Percentiles rank a stretch among this genome's conserved stretches.
phyloP scores from a whole-genome alignment of 2,888 invertebrate species.

The Conus canariensis region DNA sequence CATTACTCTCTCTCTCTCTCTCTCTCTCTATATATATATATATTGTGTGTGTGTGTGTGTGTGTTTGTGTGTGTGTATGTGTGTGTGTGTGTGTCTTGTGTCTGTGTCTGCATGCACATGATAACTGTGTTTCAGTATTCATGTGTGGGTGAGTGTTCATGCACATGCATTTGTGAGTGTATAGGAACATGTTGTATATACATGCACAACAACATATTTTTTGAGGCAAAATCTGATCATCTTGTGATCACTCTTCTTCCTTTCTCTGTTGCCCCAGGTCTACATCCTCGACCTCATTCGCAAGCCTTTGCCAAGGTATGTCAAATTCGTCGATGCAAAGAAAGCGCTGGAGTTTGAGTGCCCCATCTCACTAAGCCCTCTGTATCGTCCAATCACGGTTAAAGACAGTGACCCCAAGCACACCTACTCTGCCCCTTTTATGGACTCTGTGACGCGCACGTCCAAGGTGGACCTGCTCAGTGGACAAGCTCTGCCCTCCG shows the following conservation, averaged over 20 bases:
- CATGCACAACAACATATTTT: neutral
- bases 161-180: neutral
- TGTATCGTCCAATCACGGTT: constrained; percentile 75
- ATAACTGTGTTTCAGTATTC: neutral
- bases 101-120: neutral
- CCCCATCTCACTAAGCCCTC: constrained; percentile 74
- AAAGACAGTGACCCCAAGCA: constrained; percentile 72
- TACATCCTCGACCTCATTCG: constrained; percentile 68
- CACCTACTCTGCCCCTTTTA: constrained; percentile 73
- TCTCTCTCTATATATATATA: too few species aligned
- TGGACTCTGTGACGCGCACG: constrained; percentile 73
- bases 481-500: constrained; percentile 64
- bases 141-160: neutral
- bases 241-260: too few species aligned
- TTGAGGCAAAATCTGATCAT: too few species aligned
- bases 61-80: constrained; percentile 9
- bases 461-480: constrained; percentile 75
- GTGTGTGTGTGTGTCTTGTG: neutral
- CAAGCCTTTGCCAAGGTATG: constrained; percentile 73
- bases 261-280: constrained; percentile 58
- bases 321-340: constrained; percentile 66
- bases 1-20: neutral
- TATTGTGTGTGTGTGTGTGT: constrained; percentile 1
- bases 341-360: constrained; percentile 70
- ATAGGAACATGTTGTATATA: neutral